These are phyloP conservation scores for Cebidichthys violaceus DNA, from an alignment of 2,113 vertebrate species.

Conservation along the genomic window DNA sequence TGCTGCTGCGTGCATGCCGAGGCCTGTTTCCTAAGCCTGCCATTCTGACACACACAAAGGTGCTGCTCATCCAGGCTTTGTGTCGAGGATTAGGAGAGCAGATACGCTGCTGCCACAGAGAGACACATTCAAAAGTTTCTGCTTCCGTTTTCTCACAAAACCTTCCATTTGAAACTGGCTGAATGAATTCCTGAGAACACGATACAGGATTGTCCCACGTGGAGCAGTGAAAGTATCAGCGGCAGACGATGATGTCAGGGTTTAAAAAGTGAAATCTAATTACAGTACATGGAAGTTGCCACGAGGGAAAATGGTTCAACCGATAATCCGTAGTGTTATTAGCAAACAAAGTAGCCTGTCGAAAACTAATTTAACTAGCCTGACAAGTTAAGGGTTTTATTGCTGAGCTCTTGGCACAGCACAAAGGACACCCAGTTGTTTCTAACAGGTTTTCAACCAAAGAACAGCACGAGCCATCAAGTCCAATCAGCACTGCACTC, in stretches of 20 bases:
- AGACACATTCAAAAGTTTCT: conserved; percentile 60
- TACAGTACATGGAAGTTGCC: conserved; percentile 10
- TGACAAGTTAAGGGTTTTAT: conserved; percentile 70
- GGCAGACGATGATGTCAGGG: conserved; percentile 6
- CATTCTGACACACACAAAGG: conserved; percentile 80
- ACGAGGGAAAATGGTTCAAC: conserved; percentile 29
- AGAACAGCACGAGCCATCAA: conserved; percentile 73
- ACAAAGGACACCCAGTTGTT: conserved; percentile 63
- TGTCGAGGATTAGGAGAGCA: conserved; percentile 81
- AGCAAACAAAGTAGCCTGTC: conserved; percentile 43
- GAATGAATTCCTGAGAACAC: conserved; percentile 49
- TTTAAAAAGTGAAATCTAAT: conserved; percentile 36
- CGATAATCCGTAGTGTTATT: conserved; percentile 52
- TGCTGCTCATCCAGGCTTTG: conserved; percentile 82
- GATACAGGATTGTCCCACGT: conserved; percentile 34
- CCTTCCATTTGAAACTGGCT: conserved; percentile 36
- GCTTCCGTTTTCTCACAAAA: conserved; percentile 72
- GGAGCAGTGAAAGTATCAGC: conserved; percentile 30
- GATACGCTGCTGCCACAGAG: conserved; percentile 74
- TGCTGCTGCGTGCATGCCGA: conserved; percentile 68
- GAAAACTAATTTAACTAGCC: conserved; percentile 59
- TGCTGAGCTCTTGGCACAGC: conserved; percentile 32
- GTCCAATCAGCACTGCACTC: conserved; percentile 67
- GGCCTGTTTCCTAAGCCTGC: conserved; percentile 76
- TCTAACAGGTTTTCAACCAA: conserved; percentile 60